These are phyloP conservation scores for Cinclus cinclus DNA, from an alignment of 2,113 vertebrate genomes.

Conservation along the genomic window DNA sequence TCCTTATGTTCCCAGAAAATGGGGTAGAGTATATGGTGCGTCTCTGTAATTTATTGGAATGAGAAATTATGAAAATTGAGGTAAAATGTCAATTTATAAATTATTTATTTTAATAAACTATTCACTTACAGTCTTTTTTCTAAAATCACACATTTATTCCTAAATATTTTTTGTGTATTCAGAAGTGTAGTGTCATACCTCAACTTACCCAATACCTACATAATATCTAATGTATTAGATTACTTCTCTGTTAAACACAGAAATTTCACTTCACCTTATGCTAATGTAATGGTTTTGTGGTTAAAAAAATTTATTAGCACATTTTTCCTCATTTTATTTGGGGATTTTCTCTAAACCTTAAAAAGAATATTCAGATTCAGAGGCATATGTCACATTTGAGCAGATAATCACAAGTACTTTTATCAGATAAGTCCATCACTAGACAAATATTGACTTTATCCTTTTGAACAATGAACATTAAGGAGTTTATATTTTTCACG, in stretches of 20 bases:
- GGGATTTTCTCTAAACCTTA: neutral
- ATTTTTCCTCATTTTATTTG: neutral
- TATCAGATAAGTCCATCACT: neutral
- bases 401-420: neutral
- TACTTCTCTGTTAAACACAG: neutral
- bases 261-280: neutral
- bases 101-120: neutral
- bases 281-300: neutral
- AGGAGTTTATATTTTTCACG: neutral
- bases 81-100: neutral
- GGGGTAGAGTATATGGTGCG: accelerated
- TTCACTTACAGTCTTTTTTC: neutral
- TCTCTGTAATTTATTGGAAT: neutral
- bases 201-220: neutral
- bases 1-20: neutral
- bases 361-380: neutral
- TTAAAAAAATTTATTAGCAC: neutral
- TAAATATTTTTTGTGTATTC: neutral
- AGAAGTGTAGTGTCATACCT: neutral
- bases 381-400: neutral
- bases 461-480: neutral
- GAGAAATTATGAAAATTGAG: neutral
- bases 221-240: neutral
- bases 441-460: neutral
- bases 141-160: neutral